Conservation (phyloP, 2,888 invertebrate genomes). For the Dryadula phaetusa region DNA sequence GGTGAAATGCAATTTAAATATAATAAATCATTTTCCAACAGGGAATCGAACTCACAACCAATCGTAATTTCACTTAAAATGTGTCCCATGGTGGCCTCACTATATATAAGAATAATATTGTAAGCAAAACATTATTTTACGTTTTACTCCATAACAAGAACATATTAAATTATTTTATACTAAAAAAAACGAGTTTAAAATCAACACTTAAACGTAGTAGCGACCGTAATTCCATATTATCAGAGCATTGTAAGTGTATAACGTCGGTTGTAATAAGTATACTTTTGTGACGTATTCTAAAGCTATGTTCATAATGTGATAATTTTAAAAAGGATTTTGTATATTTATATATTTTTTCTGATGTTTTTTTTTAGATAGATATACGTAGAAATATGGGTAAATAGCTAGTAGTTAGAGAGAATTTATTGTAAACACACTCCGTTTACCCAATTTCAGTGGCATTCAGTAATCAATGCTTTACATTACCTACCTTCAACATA, state of each 20-base stretch:
- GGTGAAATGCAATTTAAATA: not conserved
- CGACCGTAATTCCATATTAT: constrained; percentile 43
- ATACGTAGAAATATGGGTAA: too few species aligned
- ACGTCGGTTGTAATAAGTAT: constrained; percentile 40
- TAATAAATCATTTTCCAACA: not conserved
- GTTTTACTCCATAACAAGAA: constrained; percentile 8
- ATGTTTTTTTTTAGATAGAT: too few species aligned
- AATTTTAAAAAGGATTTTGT: not conserved
- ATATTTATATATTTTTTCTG: not conserved
- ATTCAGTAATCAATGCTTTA: too few species aligned
- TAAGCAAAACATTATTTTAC: not conserved
- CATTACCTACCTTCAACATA: too few species aligned
- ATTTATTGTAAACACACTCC: too few species aligned
- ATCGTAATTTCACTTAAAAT: not conserved
- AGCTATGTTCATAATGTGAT: constrained; percentile 50
- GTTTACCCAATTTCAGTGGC: too few species aligned
- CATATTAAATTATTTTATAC: constrained; percentile 25
- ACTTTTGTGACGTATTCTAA: constrained; percentile 58
- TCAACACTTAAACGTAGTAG: constrained; percentile 44
- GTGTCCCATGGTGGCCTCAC: not conserved
- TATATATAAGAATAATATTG: not conserved
- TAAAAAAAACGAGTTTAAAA: constrained; percentile 39
- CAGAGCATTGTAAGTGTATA: constrained; percentile 41
- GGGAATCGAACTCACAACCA: not conserved
- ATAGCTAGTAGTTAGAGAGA: too few species aligned